Base-by-base conservation (phyloP, 2,888 invertebrate species). In the Drosophila lacicola region DNA sequence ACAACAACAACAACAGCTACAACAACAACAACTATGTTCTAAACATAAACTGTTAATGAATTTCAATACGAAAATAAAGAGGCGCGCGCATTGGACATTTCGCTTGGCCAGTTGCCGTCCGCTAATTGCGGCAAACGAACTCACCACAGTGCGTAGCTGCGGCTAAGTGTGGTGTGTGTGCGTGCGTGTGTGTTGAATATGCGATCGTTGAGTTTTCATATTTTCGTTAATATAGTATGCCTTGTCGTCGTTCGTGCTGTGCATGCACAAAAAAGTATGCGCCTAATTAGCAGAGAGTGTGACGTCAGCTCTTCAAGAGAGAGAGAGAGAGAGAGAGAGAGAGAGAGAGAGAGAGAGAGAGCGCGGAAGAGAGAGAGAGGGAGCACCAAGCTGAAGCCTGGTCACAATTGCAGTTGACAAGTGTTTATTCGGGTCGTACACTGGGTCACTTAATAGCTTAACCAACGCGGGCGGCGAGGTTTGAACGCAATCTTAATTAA, bases 41-140 rank as follows among this genome's bases (percentile, higher is more conserved):
- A 80, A 87, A 69, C 89, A 84, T 89, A 87, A 87, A 87, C 78
- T 89, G 78, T 90, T 88, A 86, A 80, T 74, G 84, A 73, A 80
- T 83, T 80, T 89, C 74, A 67, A 80, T 80, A 64, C 70, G 68
- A 70, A 73, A 82, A 80, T 61, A 64, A 80, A 75, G 56, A 70
- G 64, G 53, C 67, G 78, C 70, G 67, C 61, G 74, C 72, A 56
- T 58, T 58, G 75, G 55, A 63, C 70, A 75, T 70, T 76, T 65
- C 34, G 80, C 80, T 76, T 75, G 76, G 75, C n/a, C 79, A 62
- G 61, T 70, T 46, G 67, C 49, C 46, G 74, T 69, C 70, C 34
- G 90, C 90, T 85, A 85, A 85, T 90, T 89, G 86, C 67, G 60
- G 45, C 58, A 42, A n/a, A 21, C 64, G 70, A 79, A 74, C 69